phyloP scores from a whole-genome alignment of 1,140 invertebrate species.

The Hormaphis cornu region DNA sequence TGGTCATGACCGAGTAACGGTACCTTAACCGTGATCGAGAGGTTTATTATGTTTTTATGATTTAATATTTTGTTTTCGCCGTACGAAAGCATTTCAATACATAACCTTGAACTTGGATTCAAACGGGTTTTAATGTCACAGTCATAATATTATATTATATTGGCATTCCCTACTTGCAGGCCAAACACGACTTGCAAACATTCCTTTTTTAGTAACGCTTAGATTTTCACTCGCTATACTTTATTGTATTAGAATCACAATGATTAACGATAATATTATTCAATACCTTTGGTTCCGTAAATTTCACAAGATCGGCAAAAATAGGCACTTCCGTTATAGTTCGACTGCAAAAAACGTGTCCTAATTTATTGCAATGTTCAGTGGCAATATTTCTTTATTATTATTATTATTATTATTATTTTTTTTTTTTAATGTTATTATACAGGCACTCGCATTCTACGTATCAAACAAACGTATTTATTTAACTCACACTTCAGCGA shows the following conservation, averaged over 20 bases:
- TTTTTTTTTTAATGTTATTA: too few species aligned
- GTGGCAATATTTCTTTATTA: background rate
- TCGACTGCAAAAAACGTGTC: background rate
- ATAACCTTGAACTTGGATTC: slow-evolving; percentile 20
- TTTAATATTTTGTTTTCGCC: slow-evolving; percentile 9
- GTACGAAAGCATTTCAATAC: slow-evolving; percentile 14
- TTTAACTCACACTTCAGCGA: background rate
- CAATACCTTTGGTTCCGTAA: background rate
- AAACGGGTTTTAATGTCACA: background rate
- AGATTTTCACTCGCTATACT: too few species aligned
- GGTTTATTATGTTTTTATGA: background rate
- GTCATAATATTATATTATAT: too few species aligned
- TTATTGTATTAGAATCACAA: too few species aligned
- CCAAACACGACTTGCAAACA: background rate
- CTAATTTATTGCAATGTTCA: background rate
- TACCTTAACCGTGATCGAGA: slow-evolving; percentile 12
- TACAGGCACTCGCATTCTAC: too few species aligned
- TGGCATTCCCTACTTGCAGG: background rate
- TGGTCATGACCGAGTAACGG: slow-evolving; percentile 29
- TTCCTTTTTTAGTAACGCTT: too few species aligned
- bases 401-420: too few species aligned
- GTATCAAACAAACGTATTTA: too few species aligned
- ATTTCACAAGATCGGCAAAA: background rate
- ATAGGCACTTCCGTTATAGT: background rate
- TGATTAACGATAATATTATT: too few species aligned